Base-by-base conservation (phyloP, 2,888 invertebrate species). In the Hanleya hanleyi region DNA sequence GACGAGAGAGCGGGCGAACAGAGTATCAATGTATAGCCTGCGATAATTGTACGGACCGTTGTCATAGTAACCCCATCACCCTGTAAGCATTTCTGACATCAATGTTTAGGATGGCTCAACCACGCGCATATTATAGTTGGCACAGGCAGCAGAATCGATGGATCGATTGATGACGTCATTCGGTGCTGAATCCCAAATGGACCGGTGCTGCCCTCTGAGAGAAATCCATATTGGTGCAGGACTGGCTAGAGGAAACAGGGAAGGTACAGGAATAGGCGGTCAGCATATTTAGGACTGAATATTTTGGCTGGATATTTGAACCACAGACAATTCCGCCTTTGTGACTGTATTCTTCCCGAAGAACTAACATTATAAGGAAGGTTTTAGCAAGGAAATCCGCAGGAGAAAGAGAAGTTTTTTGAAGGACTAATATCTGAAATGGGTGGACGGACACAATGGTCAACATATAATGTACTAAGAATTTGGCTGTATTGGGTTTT, bases 121-220 rank as follows among this genome's bases (percentile, higher is more conserved):
- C 26, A 32, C 22, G 57, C 22, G 29, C 57, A 57, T 57, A 57
- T 57, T 29, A 57, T 57, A 57, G 29, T 26, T 3, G 26, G 57
- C n/a, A n/a, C n/a, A n/a, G n/a, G n/a, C n/a, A n/a, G n/a, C n/a
- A n/a, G n/a, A n/a, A 57, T 57, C 57, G 32, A 57, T 57, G 29
- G 32, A 22, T 57, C 57, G 57, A 57, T 29, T 9, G 29, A 32
- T 57, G 57, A 57, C 57, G 57, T 57, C 57, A 57, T 57, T 32
- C n/a, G n/a, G n/a, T n/a, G n/a, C n/a, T n/a, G n/a, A n/a, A n/a
- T n/a, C n/a, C n/a, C n/a, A n/a, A n/a, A n/a, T n/a, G n/a, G n/a
- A n/a, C n/a, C n/a, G n/a, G n/a, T n/a, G n/a, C n/a, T n/a, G n/a
- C n/a, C n/a, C n/a, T n/a, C n/a, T n/a, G n/a, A n/a, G n/a, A n/a